Evolutionary conservation across 1,140 invertebrate genomes (phyloP), one percentile per base, ranked within the genome.

Genomic region (Drosophila aff.): DNA sequence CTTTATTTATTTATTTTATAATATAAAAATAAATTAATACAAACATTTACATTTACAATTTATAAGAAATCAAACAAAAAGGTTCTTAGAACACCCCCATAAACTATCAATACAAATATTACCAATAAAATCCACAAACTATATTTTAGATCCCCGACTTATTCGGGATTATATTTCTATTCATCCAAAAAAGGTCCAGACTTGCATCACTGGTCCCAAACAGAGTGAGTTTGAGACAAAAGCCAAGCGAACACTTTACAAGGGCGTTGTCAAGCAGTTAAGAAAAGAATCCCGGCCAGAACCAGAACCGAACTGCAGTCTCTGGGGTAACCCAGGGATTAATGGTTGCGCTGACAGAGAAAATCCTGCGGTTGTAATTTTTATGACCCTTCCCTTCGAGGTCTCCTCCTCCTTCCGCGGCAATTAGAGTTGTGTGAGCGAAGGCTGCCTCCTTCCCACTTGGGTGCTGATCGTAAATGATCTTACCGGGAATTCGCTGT

Each of bases 321-420:
- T 31, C 46, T 31, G 59, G 53, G 41, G 38, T 36, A 43, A 28
- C 38, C 60, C 55, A 49, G 72, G 77, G 84, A 87, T 89, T 87
- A 87, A 87, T 87, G 81, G 84, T 76, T 55, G 58, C 41, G 84
- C 84, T 87, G 85, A 87, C 84, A 87, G 84, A 78, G 81, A 84
- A 81, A 87, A 87, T 90, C 85, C 84, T 87, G 84, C 85, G 84
- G 84, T 90, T 87, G 78, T 89, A 89, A 84, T 44, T 81, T 84
- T 87, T 87, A 89, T 83, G 82, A 76, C 73, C 81, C 82, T 50
- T 73, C 77, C 46, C 49, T 53, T 60, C 67, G 41, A 47, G 38
- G 40, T n/a, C 55, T 59, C 36, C 53, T 36, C 60, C 55, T 64
- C 38, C 47, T 53, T 66, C 47, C 66, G 31, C 63, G 57, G 77